Evolutionary conservation across 2,797 vertebrate species (phyloP).

Genomic region (Zenarchopterus dispar): DNA sequence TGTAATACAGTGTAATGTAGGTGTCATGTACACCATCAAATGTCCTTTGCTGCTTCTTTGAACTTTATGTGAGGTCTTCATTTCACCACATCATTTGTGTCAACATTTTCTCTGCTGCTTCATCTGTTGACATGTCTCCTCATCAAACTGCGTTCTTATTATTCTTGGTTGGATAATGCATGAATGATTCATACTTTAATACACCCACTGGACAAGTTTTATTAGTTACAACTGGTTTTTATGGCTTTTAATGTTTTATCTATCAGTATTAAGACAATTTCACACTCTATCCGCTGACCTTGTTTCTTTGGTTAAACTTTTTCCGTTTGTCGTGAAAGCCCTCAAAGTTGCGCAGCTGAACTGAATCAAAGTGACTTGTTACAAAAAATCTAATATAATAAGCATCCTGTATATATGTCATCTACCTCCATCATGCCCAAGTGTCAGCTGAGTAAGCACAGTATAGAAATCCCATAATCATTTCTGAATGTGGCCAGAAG

Average conservation of each 20-base stretch:
- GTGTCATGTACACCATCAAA: slow-evolving; percentile 5
- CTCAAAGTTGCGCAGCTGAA: slow-evolving; percentile 20
- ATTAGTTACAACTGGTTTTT: slow-evolving; percentile 42
- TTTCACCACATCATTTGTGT: slow-evolving; percentile 18
- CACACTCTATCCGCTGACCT: slow-evolving; percentile 5
- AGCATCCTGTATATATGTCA: slow-evolving; percentile 40
- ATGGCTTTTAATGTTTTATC: slow-evolving; percentile 44
- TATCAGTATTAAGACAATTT: slow-evolving; percentile 37
- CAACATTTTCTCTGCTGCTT: slow-evolving; percentile 34
- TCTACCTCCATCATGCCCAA: slow-evolving; percentile 37
- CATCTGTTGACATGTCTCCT: slow-evolving; percentile 31
- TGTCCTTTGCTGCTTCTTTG: neutral
- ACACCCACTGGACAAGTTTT: slow-evolving; percentile 44
- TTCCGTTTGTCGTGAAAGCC: slow-evolving; percentile 25
- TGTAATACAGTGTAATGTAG: neutral
- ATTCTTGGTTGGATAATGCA: slow-evolving; percentile 1
- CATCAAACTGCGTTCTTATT: slow-evolving; percentile 46
- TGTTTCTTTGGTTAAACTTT: neutral
- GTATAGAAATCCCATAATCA: slow-evolving; percentile 66
- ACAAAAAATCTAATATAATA: slow-evolving; percentile 39
- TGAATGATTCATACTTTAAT: slow-evolving; percentile 32
- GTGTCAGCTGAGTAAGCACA: slow-evolving; percentile 39
- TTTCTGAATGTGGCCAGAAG: slow-evolving; percentile 70
- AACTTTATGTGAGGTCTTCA: slow-evolving; percentile 26
- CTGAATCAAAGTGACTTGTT: slow-evolving; percentile 29